Evolutionary conservation across 2,888 invertebrate species (phyloP).

Genomic region (Platycheirus rosarum): DNA sequence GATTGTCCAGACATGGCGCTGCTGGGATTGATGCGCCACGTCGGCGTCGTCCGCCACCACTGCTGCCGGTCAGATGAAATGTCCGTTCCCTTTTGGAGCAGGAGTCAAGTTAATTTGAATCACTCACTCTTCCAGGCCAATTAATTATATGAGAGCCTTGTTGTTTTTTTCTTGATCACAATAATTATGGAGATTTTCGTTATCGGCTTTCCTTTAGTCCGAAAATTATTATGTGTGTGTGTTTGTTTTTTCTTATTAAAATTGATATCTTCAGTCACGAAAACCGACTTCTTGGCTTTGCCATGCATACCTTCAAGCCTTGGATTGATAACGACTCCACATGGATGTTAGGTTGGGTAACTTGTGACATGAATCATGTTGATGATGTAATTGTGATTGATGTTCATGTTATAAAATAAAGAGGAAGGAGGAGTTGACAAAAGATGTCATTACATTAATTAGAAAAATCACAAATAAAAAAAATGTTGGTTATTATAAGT

Average conservation of each 20-base stretch:
- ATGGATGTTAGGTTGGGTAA: conserved; percentile 55
- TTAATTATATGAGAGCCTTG: conserved; percentile 45
- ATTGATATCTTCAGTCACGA: conserved; percentile 69
- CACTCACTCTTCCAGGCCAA: conserved; percentile 59
- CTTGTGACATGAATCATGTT: conserved; percentile 62
- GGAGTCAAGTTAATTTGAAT: conserved; percentile 64
- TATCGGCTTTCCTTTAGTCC: conserved; percentile 30
- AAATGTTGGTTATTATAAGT: not conserved
- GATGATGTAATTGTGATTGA: conserved; percentile 73
- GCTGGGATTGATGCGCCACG: conserved; percentile 33
- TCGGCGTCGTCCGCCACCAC: conserved; percentile 14
- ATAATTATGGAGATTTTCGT: conserved; percentile 55
- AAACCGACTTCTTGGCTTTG: conserved; percentile 39
- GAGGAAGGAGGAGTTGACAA: conserved; percentile 27
- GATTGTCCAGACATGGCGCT: conserved; percentile 54
- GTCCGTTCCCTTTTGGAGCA: conserved; percentile 20
- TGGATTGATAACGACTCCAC: conserved; percentile 52
- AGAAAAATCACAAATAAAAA: conserved; percentile 31
- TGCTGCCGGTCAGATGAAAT: conserved; percentile 17
- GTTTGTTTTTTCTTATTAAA: conserved; percentile 21
- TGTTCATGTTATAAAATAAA: conserved; percentile 34
- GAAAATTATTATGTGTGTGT: not conserved
- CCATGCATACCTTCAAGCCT: conserved; percentile 11
- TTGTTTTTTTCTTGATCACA: conserved; percentile 10
- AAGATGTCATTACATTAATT: conserved; percentile 66